These are phyloP conservation scores for Lasioglossum vierecki DNA, from an alignment of 2,888 invertebrate species.

Conservation along the genomic window DNA sequence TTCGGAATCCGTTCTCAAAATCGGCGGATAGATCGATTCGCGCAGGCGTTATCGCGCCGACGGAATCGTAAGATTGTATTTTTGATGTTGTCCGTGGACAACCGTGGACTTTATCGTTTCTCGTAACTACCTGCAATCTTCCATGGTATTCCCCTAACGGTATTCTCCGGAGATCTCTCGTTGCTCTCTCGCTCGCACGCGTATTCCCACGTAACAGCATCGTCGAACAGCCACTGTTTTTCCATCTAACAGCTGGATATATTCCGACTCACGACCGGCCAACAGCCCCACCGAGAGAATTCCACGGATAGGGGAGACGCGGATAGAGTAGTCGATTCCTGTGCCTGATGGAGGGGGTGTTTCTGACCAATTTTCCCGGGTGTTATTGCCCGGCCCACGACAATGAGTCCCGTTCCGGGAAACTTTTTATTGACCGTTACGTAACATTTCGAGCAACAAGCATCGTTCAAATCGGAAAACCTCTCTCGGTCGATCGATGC, in stretches of 20 bases:
- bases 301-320: conserved; percentile 34
- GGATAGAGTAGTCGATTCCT: conserved; percentile 6
- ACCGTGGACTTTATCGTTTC: conserved; percentile 40
- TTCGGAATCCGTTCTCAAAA: neutral
- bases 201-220: neutral
- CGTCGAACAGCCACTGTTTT: conserved; percentile 31
- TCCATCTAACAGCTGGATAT: conserved; percentile 52
- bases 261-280: conserved; percentile 43
- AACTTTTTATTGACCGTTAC: neutral
- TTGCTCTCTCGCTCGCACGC: neutral
- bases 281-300: conserved; percentile 61
- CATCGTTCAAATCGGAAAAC: neutral
- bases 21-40: conserved; percentile 24
- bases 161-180: conserved; percentile 12
- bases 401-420: conserved; percentile 29
- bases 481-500: neutral
- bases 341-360: conserved; percentile 32
- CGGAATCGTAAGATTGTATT: conserved; percentile 63
- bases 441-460: neutral
- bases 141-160: conserved; percentile 34
- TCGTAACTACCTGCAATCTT: conserved; percentile 67
- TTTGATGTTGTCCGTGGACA: conserved; percentile 45
- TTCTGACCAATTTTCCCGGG: conserved; percentile 41
- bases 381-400: conserved; percentile 24
- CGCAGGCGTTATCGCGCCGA: conserved; percentile 48